phyloP scores from a whole-genome alignment of 2,113 vertebrate genomes.

The Indri indri region DNA sequence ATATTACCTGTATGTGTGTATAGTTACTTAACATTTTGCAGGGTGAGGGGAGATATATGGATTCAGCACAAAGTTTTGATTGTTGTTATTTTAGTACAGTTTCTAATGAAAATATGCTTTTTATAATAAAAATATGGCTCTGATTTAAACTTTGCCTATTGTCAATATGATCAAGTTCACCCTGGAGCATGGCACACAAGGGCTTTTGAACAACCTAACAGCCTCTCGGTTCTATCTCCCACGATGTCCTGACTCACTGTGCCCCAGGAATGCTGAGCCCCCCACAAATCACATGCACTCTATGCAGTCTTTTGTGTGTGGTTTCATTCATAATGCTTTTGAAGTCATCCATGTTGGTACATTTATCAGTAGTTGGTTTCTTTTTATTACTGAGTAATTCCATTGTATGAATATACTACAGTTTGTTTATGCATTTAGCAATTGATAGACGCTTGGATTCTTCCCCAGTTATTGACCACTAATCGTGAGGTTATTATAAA shows the following conservation, averaged over 20 bases:
- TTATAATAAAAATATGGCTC: too few relatives aligned
- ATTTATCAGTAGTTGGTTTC: not conserved
- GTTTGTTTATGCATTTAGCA: not conserved
- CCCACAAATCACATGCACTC: not conserved
- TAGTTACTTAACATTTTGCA: not conserved
- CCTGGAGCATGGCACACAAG: not conserved
- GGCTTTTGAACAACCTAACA: not conserved
- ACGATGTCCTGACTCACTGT: not conserved
- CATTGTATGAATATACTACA: not conserved
- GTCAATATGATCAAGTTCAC: not conserved
- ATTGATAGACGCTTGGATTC: not conserved
- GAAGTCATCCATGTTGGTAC: not conserved
- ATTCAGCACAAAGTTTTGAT: not conserved
- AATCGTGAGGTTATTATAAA: not conserved
- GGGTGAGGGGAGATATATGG: not conserved
- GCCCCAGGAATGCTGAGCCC: not conserved
- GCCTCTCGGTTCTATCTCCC: not conserved
- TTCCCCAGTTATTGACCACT: not conserved
- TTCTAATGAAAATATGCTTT: not conserved
- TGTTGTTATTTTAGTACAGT: not conserved
- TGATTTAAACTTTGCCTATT: not conserved
- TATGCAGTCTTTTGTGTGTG: not conserved
- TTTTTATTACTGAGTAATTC: not conserved
- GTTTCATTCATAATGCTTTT: not conserved
- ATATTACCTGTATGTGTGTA: not conserved